Base-by-base conservation (phyloP, 2,888 invertebrate genomes). In the Ischnura elegans region DNA sequence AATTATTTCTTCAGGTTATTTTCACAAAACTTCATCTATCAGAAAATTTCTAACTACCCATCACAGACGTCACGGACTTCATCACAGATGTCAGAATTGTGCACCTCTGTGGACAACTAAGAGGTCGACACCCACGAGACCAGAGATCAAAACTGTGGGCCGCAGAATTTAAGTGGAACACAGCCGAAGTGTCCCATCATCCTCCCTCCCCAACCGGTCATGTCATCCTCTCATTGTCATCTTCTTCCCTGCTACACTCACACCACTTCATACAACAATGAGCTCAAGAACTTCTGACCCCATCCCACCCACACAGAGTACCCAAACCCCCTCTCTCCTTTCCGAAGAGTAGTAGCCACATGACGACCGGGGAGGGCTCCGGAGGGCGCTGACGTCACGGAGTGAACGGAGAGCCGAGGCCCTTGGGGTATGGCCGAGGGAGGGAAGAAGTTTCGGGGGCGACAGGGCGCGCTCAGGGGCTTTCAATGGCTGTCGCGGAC, bases 291-390 rank as follows among this genome's bases (percentile, higher is more conserved):
- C 51, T 51, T 51, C 51, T 19, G 51, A n/a, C 36, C 21, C 25
- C 10, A n/a, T 76, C 76, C 5, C 36, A 29, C n/a, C 16, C 76
- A 10, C 76, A 13, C 36, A 76, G 76, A 8, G n/a, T 36, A 13
- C 76, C 51, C 51, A 13, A 51, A 51, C 51, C 51, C 76, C 76
- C 13, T 16, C 36, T 6, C 76, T n/a, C 76, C 36, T 76, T 36
- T n/a, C 76, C 36, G 36, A 76, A 76, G 76, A 76, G 61, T 55
- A 47, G 61, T 61, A 66, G 66, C 29, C 66, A n/a, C n/a, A 66
- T 66, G 36, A 76, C 76, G 76, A 36, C 76, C 36, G 13, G 29
- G 76, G 76, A 36, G 29, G 76, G 76, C 76, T 36, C 29, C 2
- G 61, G 61, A 36, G 29, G 8, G 10, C 25, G 16, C 36, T 76